phyloP scores from a whole-genome alignment of 2,797 vertebrate species.

The Knipowitschia caucasica region DNA sequence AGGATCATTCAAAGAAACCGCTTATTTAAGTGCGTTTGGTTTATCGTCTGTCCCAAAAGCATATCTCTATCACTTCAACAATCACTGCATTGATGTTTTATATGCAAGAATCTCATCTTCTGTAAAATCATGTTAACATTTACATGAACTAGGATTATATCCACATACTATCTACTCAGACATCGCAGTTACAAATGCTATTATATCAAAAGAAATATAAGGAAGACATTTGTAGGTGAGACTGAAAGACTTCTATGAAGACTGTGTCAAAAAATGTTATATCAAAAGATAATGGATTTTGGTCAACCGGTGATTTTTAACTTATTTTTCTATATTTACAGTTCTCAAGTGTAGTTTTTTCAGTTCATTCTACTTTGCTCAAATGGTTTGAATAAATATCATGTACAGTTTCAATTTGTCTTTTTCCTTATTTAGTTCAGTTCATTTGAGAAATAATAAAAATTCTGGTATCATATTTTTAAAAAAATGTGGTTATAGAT shows the following conservation, averaged over 20 bases:
- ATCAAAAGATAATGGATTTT: conserved; percentile 10
- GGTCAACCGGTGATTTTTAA: conserved; percentile 46
- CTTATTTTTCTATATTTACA: conserved; percentile 65
- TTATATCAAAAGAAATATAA: not conserved
- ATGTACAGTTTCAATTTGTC: conserved; percentile 50
- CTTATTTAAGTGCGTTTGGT: conserved; percentile 6
- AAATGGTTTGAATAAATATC: conserved; percentile 59
- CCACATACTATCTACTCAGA: not conserved
- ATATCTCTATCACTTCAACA: not conserved
- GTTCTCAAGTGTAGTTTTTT: conserved; percentile 22
- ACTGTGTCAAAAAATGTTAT: conserved; percentile 21
- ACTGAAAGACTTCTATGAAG: not conserved
- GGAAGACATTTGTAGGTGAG: not conserved
- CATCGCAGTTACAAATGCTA: not conserved
- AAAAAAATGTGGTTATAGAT: too few species aligned
- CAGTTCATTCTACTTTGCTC: conserved; percentile 28
- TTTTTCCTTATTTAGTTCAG: not conserved
- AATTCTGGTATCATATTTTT: too few species aligned
- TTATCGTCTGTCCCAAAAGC: not conserved
- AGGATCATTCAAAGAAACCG: conserved; percentile 16
- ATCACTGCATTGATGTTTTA: not conserved
- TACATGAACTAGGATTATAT: too few species aligned
- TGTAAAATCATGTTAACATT: not conserved
- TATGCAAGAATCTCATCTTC: not conserved
- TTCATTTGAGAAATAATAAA: too few species aligned